phyloP scores from a whole-genome alignment of 2,888 invertebrate genomes.

The Alitta virens region DNA sequence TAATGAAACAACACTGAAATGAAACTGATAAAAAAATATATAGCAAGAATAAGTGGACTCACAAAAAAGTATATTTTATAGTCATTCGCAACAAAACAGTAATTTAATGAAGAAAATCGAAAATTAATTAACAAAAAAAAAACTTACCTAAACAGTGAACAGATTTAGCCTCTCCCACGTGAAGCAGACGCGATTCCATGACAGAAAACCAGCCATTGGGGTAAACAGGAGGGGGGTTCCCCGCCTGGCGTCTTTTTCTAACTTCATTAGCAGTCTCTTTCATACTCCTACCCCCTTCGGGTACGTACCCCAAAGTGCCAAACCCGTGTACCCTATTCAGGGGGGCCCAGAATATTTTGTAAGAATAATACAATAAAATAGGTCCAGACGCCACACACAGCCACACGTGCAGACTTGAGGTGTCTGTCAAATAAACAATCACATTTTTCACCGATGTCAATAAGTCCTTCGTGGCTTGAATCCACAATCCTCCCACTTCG shows the following conservation, averaged over 20 bases:
- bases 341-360: constrained; percentile 38
- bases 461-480: constrained; percentile 11
- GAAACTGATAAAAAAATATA: too few relatives aligned
- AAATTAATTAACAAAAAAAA: too few relatives aligned
- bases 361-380: constrained; percentile 30
- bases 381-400: neutral
- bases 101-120: too few relatives aligned
- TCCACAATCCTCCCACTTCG: constrained; percentile 22
- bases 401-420: constrained; percentile 9
- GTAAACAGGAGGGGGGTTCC: constrained; percentile 76
- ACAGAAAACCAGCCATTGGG: constrained; percentile 89
- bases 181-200: constrained; percentile 67
- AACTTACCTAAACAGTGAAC: constrained; percentile 66
- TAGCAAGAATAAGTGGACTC: too few relatives aligned
- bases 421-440: constrained; percentile 11
- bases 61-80: too few relatives aligned
- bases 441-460: neutral
- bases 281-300: constrained; percentile 39
- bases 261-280: constrained; percentile 48
- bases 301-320: constrained; percentile 48
- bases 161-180: constrained; percentile 59
- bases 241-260: constrained; percentile 61
- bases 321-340: constrained; percentile 43
- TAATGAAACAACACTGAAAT: too few relatives aligned
- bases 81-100: too few relatives aligned